A percentile compares a stretch with the other conserved stretches of the same genome.
These are phyloP conservation scores for Cerceris rybyensis DNA, from an alignment of 2,888 invertebrate genomes.

Conservation along the genomic window DNA sequence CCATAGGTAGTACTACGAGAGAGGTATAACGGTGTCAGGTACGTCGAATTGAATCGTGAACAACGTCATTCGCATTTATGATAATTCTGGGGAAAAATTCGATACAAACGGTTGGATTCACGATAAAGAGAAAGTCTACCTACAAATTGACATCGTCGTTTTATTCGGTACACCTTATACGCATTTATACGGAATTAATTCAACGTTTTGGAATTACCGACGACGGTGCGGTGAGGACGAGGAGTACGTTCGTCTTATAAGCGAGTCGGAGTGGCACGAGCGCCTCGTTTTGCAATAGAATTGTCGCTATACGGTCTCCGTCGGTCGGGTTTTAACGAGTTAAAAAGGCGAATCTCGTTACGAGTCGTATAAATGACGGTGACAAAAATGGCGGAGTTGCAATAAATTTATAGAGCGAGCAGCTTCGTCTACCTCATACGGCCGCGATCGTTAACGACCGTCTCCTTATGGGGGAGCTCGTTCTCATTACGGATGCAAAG, in stretches of 20 bases:
- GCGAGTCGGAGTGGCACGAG: slow-evolving; percentile 24
- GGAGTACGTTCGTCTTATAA: slow-evolving; percentile 20
- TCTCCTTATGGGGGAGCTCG: slow-evolving; percentile 65
- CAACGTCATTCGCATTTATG: no score
- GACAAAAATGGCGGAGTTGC: slow-evolving; percentile 72
- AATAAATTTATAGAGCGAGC: slow-evolving; percentile 73
- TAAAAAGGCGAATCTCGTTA: slow-evolving; percentile 66
- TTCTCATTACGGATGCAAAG: slow-evolving; percentile 70
- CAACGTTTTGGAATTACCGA: slow-evolving; percentile 40
- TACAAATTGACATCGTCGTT: slow-evolving; percentile 45
- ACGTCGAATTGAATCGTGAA: no score
- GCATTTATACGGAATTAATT: slow-evolving; percentile 42
- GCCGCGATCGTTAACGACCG: slow-evolving; percentile 64
- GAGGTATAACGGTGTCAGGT: no score
- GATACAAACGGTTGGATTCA: no score
- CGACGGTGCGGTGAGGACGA: background rate
- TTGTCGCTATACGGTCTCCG: slow-evolving; percentile 32
- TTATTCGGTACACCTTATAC: slow-evolving; percentile 23
- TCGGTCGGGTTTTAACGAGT: slow-evolving; percentile 49
- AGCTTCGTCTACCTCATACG: slow-evolving; percentile 54
- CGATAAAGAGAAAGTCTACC: slow-evolving; percentile 4
- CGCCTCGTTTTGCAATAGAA: slow-evolving; percentile 48
- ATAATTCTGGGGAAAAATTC: no score
- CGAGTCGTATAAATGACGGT: slow-evolving; percentile 72
- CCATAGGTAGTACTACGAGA: no score